These are phyloP conservation scores for Spizella passerina DNA, from an alignment of 2,797 vertebrate genomes.

Conservation along the genomic window DNA sequence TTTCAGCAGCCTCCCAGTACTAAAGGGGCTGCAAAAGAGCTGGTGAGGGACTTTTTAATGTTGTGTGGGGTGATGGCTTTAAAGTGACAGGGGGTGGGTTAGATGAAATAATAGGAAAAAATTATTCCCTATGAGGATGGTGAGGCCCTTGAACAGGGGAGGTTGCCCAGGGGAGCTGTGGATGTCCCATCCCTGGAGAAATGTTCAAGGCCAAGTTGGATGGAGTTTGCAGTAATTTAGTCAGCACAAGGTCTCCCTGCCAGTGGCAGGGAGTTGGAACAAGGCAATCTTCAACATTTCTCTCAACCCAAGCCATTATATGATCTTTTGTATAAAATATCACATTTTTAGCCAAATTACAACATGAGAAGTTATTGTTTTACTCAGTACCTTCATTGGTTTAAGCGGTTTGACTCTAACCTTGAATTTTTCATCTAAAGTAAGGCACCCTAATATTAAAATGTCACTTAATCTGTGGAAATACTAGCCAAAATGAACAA, in stretches of 20 bases:
- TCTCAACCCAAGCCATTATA: background rate
- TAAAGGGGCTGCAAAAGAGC: background rate
- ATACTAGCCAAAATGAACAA: background rate
- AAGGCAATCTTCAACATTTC: background rate
- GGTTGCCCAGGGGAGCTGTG: background rate
- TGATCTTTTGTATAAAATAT: background rate
- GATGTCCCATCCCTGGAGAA: background rate
- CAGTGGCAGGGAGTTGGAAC: background rate
- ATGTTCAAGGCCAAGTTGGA: background rate
- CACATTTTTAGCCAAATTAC: conserved; percentile 30
- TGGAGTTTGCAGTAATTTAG: background rate
- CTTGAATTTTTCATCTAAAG: background rate
- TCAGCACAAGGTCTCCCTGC: background rate
- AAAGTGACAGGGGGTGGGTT: background rate
- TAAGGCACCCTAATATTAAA: background rate
- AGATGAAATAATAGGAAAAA: background rate
- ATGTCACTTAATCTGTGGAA: background rate
- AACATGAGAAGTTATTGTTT: background rate
- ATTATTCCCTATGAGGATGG: background rate
- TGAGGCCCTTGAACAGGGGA: background rate
- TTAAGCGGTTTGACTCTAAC: background rate
- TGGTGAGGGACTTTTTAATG: background rate
- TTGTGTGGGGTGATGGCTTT: background rate
- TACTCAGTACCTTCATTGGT: background rate
- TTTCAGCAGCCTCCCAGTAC: background rate